A percentile compares a stretch with the other conserved stretches of the same genome.
Evolutionary conservation across 2,888 invertebrate genomes (phyloP).

Genomic region (Dryococelus australis): DNA sequence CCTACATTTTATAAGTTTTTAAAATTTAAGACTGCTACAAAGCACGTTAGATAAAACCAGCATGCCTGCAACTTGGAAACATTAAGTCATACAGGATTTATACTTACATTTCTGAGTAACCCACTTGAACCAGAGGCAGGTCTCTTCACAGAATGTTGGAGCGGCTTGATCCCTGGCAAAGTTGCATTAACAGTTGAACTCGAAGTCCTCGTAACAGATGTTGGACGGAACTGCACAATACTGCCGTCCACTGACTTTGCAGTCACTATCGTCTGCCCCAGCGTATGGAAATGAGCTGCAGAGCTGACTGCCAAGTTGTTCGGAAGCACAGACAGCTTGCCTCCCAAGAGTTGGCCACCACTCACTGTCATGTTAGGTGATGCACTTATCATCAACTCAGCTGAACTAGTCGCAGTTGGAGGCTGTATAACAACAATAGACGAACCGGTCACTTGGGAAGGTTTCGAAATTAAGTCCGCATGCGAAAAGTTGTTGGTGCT

Average conservation of each 20-base stretch:
- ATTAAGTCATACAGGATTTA: background rate
- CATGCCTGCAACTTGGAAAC: too few species aligned
- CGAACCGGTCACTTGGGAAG: constrained; percentile 33
- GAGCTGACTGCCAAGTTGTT: constrained; percentile 46
- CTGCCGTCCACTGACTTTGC: constrained; percentile 58
- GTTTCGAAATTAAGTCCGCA: constrained; percentile 34
- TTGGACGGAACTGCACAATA: constrained; percentile 56
- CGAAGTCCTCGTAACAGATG: constrained; percentile 53
- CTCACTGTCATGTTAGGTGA: constrained; percentile 39
- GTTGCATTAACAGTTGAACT: constrained; percentile 54
- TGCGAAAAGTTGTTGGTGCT: constrained; percentile 28
- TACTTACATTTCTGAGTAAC: constrained; percentile 56
- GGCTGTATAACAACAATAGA: constrained; percentile 44
- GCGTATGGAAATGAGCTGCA: constrained; percentile 54
- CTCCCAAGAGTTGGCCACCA: constrained; percentile 54
- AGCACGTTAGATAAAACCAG: too few species aligned
- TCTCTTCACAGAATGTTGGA: constrained; percentile 55
- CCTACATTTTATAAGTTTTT: too few species aligned
- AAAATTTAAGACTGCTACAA: too few species aligned
- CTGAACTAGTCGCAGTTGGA: constrained; percentile 36
- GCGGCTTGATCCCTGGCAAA: constrained; percentile 54
- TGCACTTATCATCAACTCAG: constrained; percentile 22
- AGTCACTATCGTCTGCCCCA: constrained; percentile 57
- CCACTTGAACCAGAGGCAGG: constrained; percentile 58
- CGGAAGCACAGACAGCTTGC: constrained; percentile 57